Evolutionary conservation across 2,113 vertebrate genomes (phyloP).

Genomic region (Piprites chloris): DNA sequence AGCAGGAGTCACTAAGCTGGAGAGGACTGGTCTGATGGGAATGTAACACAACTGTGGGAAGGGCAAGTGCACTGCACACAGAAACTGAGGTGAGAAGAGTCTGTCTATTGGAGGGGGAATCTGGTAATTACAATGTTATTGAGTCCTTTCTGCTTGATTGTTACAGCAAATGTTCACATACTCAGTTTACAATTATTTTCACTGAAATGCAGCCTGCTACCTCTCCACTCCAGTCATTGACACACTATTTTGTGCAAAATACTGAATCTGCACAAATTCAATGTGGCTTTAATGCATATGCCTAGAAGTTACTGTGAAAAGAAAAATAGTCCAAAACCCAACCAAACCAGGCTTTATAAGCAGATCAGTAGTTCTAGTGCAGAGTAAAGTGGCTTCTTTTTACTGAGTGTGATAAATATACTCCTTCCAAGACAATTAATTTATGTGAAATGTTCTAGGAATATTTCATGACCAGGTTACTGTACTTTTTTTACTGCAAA

Average conservation of each 20-base stretch:
- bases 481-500: constrained; percentile 40
- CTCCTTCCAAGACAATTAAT: neutral
- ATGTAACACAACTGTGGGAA: neutral
- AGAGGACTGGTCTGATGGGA: neutral
- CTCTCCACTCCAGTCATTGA: neutral
- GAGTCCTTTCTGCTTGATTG: neutral
- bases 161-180: neutral
- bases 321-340: neutral
- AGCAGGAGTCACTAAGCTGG: neutral
- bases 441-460: constrained; percentile 20
- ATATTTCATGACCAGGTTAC: constrained; percentile 39
- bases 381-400: neutral
- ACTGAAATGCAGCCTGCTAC: constrained; percentile 35
- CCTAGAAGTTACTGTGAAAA: constrained; percentile 24
- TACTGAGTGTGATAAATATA: neutral
- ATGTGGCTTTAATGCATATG: neutral
- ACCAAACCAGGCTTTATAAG: constrained; percentile 7
- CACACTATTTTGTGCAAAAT: neutral
- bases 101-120: neutral
- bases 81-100: neutral
- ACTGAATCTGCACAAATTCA: neutral
- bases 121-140: neutral
- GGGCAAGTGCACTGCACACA: neutral
- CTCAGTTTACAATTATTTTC: constrained; percentile 37
- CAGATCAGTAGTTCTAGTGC: neutral